Base-by-base conservation (phyloP, 2,888 invertebrate genomes). In the Rhamnusium bicolor region DNA sequence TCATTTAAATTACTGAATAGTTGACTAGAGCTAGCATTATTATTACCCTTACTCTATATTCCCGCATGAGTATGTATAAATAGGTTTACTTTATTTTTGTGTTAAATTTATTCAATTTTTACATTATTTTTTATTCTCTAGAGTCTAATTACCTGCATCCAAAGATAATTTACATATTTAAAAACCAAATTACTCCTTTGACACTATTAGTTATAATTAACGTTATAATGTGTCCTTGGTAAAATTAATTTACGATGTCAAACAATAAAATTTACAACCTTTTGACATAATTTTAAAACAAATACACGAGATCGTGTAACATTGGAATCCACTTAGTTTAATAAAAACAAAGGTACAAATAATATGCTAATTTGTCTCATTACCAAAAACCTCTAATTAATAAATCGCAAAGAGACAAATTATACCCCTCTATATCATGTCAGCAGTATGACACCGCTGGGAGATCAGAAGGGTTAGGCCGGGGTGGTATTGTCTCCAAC, bases 331-430 rank as follows among this genome's bases (percentile, higher is more conserved):
- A 76, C 76, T 76, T 63, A 66, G 70, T 73, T 73, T 76, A 76
- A 75, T 78, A 78, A 78, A 78, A 76, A 69, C 40, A 77, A 80
- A 40, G 81, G 79, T 81, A 81, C 78, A 80, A 78, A 79, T 79
- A 81, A 81, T 82, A 82, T 80, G 77, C 79, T 80, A 78, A 73
- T 77, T 46, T 46, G 61, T 19, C 70, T 79, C 74, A 80, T 77
- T 77, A 77, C 79, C 71, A 69, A 73, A 80, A 81, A 74, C 77
- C 73, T 69, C 82, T 87, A 87, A 87, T 87, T 87, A 87, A 86
- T 85, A 86, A 87, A 87, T 87, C 87, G 85, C 85, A 84, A 83
- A 76, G 84, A 81, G 82, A 84, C 83, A 84, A 84, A 85, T 85
- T 85, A 85, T 82, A 80, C 77, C 78, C 81, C 82, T 80, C 84